Percentiles rank a stretch among this genome's conserved stretches.
These are phyloP conservation scores for Gambusia affinis DNA, from an alignment of 2,113 vertebrate genomes.

Conservation along the genomic window DNA sequence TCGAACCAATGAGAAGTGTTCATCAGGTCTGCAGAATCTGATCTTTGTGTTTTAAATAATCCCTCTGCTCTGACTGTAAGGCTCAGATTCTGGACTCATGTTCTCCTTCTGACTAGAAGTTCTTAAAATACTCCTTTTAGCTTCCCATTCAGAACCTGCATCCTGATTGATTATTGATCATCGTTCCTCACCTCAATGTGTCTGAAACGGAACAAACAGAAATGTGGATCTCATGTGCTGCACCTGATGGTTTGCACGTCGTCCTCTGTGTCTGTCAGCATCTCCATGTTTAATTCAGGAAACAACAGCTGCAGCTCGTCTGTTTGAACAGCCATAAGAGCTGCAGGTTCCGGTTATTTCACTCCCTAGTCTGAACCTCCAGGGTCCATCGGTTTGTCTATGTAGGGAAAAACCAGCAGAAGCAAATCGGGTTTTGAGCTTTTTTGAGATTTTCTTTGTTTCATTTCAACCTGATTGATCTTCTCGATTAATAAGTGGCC, in stretches of 20 bases:
- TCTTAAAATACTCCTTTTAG: too few relatives aligned
- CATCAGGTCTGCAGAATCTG: too few relatives aligned
- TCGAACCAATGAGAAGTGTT: too few relatives aligned
- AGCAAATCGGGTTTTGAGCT: not conserved
- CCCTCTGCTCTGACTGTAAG: not conserved
- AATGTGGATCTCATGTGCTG: not conserved
- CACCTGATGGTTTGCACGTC: not conserved
- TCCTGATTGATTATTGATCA: too few relatives aligned
- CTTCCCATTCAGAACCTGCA: not conserved
- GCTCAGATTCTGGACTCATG: too few relatives aligned
- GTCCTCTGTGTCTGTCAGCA: not conserved
- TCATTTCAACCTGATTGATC: not conserved
- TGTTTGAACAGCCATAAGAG: conserved; percentile 1
- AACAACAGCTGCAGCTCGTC: not conserved
- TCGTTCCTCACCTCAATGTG: too few relatives aligned
- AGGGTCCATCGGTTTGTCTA: not conserved
- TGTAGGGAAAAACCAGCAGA: not conserved
- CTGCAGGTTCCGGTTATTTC: not conserved
- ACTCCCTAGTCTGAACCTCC: not conserved
- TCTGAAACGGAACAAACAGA: not conserved
- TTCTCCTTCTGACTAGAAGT: too few relatives aligned
- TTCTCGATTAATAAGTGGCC: too few relatives aligned
- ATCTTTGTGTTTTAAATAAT: not conserved
- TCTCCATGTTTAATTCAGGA: conserved; percentile 11
- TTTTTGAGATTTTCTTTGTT: not conserved